Conservation (phyloP, 2,888 invertebrate genomes). For the Cremastinae sp. region DNA sequence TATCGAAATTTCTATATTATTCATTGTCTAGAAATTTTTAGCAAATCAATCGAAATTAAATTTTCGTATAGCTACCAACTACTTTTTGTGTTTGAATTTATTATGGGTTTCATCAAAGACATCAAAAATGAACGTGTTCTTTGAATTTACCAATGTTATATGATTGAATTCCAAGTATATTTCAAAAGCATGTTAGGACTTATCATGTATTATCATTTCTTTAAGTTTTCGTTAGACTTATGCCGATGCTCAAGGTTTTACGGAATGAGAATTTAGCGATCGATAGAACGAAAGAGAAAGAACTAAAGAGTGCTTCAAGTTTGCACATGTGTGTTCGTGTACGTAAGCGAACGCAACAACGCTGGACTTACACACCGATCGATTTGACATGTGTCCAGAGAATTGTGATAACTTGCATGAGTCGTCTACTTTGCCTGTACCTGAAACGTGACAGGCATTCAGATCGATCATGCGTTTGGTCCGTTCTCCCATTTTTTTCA, state of each 20-base stretch:
- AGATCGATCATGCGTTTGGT: background rate
- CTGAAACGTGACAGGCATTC: background rate
- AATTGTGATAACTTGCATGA: slow-evolving; percentile 5
- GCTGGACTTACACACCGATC: slow-evolving; percentile 28
- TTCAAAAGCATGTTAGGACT: too few species aligned
- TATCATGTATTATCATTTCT: background rate
- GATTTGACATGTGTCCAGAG: slow-evolving; percentile 42
- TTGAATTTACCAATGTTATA: too few species aligned
- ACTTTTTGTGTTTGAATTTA: too few species aligned
- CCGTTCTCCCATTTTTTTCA: background rate
- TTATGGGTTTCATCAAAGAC: too few species aligned
- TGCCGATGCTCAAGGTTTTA: slow-evolving; percentile 24
- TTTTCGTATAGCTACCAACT: too few species aligned
- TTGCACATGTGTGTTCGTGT: background rate
- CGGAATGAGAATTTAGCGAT: slow-evolving; percentile 43
- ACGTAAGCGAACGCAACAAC: slow-evolving; percentile 17
- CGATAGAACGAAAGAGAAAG: slow-evolving; percentile 27
- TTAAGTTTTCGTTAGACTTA: slow-evolving; percentile 5
- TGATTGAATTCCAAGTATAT: too few species aligned
- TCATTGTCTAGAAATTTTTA: too few species aligned
- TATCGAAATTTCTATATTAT: too few species aligned
- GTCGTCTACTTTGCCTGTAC: slow-evolving; percentile 22
- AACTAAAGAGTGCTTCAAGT: slow-evolving; percentile 2
- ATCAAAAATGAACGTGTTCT: too few species aligned
- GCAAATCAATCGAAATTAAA: too few species aligned